Conservation (phyloP, 2,113 vertebrate species). For the Oreochromis tanganicae region DNA sequence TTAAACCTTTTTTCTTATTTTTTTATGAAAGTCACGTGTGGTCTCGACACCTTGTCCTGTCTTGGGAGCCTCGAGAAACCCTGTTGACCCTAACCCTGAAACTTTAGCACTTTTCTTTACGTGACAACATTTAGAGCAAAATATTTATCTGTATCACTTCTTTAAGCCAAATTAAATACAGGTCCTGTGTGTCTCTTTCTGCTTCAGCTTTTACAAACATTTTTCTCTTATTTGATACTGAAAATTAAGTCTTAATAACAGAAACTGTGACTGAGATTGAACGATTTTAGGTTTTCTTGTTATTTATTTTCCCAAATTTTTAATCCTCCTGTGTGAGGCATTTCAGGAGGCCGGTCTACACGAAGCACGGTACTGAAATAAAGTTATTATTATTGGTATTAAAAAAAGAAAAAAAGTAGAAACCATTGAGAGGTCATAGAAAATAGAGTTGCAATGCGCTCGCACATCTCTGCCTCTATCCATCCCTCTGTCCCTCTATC, state of each 20-base stretch:
- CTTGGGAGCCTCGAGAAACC: neutral
- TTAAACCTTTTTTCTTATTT: neutral
- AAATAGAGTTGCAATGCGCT: neutral
- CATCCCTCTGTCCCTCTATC: neutral
- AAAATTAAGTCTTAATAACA: neutral
- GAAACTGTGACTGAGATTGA: neutral
- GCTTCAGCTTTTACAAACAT: neutral
- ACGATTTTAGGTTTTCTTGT: neutral
- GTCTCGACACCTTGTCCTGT: neutral
- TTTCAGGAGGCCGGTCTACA: neutral
- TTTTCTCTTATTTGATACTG: neutral
- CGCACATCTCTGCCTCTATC: neutral
- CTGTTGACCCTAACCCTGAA: too few species aligned
- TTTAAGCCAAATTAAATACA: neutral
- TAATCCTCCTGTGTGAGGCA: neutral
- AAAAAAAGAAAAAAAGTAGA: neutral
- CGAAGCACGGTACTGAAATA: neutral
- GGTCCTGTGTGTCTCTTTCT: neutral
- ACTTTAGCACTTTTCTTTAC: neutral
- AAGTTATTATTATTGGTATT: neutral
- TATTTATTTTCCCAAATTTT: neutral
- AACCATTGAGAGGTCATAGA: constrained; percentile 21
- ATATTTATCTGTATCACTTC: neutral
- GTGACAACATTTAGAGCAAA: neutral
- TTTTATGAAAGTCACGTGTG: neutral